A percentile compares a stretch with the other conserved stretches of the same genome.
Evolutionary conservation across 2,113 vertebrate genomes (phyloP).

Genomic region (Zosterops pallidus): DNA sequence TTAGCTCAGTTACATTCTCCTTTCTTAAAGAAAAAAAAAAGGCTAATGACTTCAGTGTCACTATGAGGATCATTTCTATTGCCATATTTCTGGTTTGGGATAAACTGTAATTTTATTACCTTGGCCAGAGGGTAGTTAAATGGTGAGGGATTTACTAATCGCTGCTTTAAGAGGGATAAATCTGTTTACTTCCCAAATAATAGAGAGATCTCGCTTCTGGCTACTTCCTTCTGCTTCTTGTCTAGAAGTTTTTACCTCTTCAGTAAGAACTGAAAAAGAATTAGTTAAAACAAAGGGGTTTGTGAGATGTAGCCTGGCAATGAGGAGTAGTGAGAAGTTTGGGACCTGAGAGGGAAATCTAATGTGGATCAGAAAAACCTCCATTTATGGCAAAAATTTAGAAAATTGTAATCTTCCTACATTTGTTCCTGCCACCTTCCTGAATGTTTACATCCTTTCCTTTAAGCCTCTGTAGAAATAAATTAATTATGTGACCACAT

Average conservation of each 20-base stretch:
- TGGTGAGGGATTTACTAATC: neutral
- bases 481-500: neutral
- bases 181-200: slow-evolving; percentile 24
- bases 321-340: neutral
- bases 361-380: neutral
- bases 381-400: neutral
- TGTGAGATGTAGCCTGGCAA: neutral
- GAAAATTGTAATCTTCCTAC: neutral
- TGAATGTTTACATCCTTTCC: neutral
- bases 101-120: neutral
- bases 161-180: neutral
- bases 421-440: neutral
- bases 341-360: neutral
- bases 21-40: neutral
- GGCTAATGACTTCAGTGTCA: neutral
- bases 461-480: neutral
- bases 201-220: neutral
- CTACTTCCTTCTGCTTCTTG: neutral
- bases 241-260: neutral
- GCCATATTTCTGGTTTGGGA: slow-evolving; percentile 5
- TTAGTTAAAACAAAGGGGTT: neutral
- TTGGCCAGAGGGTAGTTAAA: neutral
- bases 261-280: neutral
- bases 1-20: neutral
- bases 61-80: neutral